Evolutionary conservation across 2,888 invertebrate genomes (phyloP).

Genomic region (Scaeva pyrastri): DNA sequence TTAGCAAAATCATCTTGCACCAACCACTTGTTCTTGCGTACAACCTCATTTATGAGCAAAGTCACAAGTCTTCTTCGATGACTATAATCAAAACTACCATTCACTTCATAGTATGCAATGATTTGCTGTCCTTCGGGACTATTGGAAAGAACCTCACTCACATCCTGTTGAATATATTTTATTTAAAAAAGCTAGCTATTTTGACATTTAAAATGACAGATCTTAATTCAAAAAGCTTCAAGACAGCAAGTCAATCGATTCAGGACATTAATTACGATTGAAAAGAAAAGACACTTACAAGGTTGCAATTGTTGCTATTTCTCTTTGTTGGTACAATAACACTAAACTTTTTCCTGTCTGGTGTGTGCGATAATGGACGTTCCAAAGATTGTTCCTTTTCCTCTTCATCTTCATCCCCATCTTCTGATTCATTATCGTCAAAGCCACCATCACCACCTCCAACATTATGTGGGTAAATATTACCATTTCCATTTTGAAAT

Average conservation of each 20-base stretch:
- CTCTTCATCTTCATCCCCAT: no score
- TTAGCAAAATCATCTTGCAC: constrained; percentile 67
- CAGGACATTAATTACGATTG: background rate
- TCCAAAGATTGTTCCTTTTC: background rate
- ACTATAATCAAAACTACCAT: constrained; percentile 64
- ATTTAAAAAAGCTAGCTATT: no score
- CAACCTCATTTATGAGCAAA: constrained; percentile 61
- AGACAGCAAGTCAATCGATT: no score
- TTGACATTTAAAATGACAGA: no score
- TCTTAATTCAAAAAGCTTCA: background rate
- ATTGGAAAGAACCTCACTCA: constrained; percentile 48
- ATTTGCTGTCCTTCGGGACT: constrained; percentile 66
- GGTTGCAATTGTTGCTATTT: constrained; percentile 27
- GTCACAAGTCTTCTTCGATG: constrained; percentile 64
- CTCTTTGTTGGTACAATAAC: constrained; percentile 20
- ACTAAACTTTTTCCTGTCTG: constrained; percentile 21
- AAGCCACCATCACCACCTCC: background rate
- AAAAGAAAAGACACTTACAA: constrained; percentile 38
- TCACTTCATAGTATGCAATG: constrained; percentile 62
- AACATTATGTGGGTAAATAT: background rate
- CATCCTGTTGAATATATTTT: constrained; percentile 26
- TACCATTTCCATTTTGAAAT: background rate
- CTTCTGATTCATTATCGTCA: constrained; percentile 38
- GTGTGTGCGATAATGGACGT: constrained; percentile 10
- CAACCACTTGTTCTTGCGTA: constrained; percentile 60